phyloP scores from a whole-genome alignment of 1,140 invertebrate genomes.

The Temnothorax nylanderi region DNA sequence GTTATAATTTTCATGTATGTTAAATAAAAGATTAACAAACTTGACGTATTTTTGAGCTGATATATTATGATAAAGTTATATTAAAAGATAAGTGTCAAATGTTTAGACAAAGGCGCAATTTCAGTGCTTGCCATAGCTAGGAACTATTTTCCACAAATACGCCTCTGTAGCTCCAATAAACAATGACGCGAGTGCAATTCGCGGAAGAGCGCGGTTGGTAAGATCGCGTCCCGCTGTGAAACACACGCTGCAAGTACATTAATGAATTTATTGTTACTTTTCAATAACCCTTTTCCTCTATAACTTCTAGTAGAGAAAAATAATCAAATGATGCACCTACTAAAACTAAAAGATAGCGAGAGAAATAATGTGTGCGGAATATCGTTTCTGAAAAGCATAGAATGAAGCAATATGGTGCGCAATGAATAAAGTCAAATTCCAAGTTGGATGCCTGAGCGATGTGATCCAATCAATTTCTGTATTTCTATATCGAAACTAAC shows the following conservation, averaged over 20 bases:
- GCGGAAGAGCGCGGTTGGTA: constrained; percentile 33
- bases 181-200: constrained; percentile 16
- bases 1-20: too few species aligned
- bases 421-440: not conserved
- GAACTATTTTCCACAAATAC: too few species aligned
- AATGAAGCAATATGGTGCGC: not conserved
- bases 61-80: too few species aligned
- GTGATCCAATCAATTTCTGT: not conserved
- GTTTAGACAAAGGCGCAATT: too few species aligned
- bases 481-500: constrained; percentile 11
- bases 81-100: too few species aligned
- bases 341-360: not conserved
- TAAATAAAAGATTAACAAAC: too few species aligned
- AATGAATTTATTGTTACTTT: constrained; percentile 16
- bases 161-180: not conserved
- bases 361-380: not conserved
- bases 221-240: not conserved
- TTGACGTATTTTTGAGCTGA: too few species aligned
- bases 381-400: not conserved
- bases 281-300: not conserved
- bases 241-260: not conserved
- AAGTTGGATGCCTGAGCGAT: not conserved
- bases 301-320: constrained; percentile 1
- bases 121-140: too few species aligned
- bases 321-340: not conserved